These are phyloP conservation scores for Aurelia sp. DNA, from an alignment of 30 jellyfish, hydroid and myxozoan genomes.

Conservation along the genomic window DNA sequence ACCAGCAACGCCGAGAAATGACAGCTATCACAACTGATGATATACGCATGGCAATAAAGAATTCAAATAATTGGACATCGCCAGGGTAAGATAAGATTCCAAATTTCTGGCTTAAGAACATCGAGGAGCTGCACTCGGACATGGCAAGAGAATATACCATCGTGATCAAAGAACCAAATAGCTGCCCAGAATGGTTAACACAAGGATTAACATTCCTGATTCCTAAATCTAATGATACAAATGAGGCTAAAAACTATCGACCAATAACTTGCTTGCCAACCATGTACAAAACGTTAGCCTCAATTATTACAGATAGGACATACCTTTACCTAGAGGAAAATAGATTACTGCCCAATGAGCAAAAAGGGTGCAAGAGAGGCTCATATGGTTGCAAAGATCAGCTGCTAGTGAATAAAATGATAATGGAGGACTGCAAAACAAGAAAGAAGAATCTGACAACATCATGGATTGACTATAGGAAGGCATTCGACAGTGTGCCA, in stretches of 20 bases:
- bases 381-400: no score
- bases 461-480: no score
- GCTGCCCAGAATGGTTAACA: conserved; percentile 6
- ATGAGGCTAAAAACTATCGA: conserved; percentile 9
- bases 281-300: conserved; percentile 16
- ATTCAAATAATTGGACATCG: background rate
- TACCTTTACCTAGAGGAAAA: no score
- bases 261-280: conserved; percentile 41
- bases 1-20: background rate
- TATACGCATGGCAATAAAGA: background rate
- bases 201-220: conserved; percentile 14
- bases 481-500: no score
- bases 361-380: no score
- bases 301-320: conserved; percentile 6
- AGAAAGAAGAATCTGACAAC: no score
- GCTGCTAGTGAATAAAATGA: no score
- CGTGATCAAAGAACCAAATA: conserved; percentile 5
- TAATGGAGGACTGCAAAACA: no score
- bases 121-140: no score
- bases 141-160: background rate
- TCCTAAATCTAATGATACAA: conserved; percentile 24
- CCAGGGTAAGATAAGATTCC: conserved; percentile 2
- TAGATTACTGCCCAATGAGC: no score
- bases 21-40: background rate
- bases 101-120: background rate